These are phyloP conservation scores for Ylistrum balloti DNA, from an alignment of 1,140 invertebrate species.

Conservation along the genomic window DNA sequence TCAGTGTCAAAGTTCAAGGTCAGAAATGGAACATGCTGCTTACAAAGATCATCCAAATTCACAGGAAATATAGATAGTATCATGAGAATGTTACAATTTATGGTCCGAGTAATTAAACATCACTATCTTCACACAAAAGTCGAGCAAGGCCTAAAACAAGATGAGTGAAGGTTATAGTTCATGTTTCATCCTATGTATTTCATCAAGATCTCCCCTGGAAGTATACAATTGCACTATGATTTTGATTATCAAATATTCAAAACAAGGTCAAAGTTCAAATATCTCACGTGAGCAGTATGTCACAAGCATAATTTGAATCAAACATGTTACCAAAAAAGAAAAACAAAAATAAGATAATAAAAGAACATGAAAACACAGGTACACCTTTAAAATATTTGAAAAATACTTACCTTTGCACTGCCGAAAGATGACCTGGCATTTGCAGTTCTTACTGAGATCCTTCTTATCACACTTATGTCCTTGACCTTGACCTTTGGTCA, in stretches of 20 bases:
- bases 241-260: too few relatives aligned
- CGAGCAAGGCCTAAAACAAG: neutral
- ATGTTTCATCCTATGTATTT: neutral
- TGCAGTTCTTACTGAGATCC: conserved; percentile 52
- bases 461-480: conserved; percentile 33
- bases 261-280: too few relatives aligned
- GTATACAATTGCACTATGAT: too few relatives aligned
- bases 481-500: conserved; percentile 16
- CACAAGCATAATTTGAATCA: too few relatives aligned
- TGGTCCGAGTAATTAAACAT: too few relatives aligned
- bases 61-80: too few relatives aligned
- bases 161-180: neutral
- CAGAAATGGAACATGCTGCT: neutral
- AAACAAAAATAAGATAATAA: neutral
- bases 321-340: too few relatives aligned
- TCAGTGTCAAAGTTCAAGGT: conserved; percentile 6
- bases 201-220: too few relatives aligned
- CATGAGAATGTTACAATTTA: too few relatives aligned
- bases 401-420: conserved; percentile 56
- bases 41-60: too few relatives aligned
- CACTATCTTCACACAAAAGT: neutral
- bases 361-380: neutral
- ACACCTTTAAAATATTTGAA: neutral
- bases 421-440: conserved; percentile 60
- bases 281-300: too few relatives aligned